These are phyloP conservation scores for Spinibarbus caldwelli DNA, from an alignment of 2,797 vertebrate genomes.

Conservation along the genomic window DNA sequence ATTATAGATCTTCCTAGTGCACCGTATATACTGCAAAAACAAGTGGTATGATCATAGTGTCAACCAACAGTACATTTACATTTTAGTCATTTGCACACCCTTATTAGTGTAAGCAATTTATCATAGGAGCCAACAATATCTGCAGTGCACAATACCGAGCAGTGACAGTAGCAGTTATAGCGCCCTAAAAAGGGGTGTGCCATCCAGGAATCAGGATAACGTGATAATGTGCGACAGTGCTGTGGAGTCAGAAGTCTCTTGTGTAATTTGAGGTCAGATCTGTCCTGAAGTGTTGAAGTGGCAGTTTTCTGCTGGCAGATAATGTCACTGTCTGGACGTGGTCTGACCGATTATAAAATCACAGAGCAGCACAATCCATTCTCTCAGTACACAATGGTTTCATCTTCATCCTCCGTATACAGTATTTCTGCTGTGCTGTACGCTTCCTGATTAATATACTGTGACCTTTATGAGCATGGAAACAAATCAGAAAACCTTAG, in stretches of 20 bases:
- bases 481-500: background rate
- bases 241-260: constrained; percentile 8
- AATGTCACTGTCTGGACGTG: constrained; percentile 36
- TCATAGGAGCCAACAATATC: background rate
- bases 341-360: constrained; percentile 51
- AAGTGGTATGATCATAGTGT: background rate
- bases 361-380: constrained; percentile 54
- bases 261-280: constrained; percentile 40
- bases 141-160: background rate
- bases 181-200: background rate
- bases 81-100: background rate
- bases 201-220: constrained; percentile 2
- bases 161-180: background rate
- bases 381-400: constrained; percentile 16
- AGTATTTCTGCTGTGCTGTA: constrained; percentile 23
- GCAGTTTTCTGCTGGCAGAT: constrained; percentile 50
- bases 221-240: constrained; percentile 24
- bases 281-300: constrained; percentile 48
- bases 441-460: constrained; percentile 20
- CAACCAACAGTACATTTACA: background rate
- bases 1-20: background rate
- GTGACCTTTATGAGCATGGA: constrained; percentile 39
- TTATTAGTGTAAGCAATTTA: background rate
- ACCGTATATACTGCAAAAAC: background rate
- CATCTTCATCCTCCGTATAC: constrained; percentile 1